Evolutionary conservation across 2,888 invertebrate genomes (phyloP), one percentile per base, ranked within the genome.

Genomic region (Eulithis testata): DNA sequence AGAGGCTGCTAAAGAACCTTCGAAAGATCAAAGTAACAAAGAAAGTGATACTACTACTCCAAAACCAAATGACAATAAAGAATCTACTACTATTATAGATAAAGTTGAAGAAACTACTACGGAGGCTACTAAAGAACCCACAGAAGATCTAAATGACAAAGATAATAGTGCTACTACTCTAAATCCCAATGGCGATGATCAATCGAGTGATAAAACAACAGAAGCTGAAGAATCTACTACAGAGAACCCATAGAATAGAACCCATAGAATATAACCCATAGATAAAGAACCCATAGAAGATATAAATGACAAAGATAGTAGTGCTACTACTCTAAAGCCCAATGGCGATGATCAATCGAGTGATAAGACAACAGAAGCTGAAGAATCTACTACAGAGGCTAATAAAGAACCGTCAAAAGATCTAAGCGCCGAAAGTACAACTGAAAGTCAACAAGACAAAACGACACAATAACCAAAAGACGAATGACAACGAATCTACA

Each of bases 341-440:
- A 31, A 50, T 27, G 11, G 21, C 9, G 31, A 50, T 47, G 9
- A 47, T 21, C 12, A 47, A 21, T 9, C 21, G 8, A 40, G 9
- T 31, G 6, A 31, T 31, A 31, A 31, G 1, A 47, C 47, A 6
- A 51, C 51, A 40, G 61, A 69, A 21, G 9, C 27, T 14, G 12
- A 49, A 47, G 63, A 63, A 51, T 47, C 37, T 4, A 47, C 56
- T 12, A 58, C 57, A 58, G 21, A 49, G n/a, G 8, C 37, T 14
- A 9, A 12, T 14, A 52, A 21, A 21, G 11, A 55, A 40, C 36
- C 44, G 14, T 36, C 14, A 0, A 45, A 58, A 40, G 62, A 47
- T 47, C 9, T 47, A 47, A 36, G 21, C n/a, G 51, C 53, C 9
- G 49, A 27, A 12, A 27, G 47, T 11, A 21, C 43, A 11, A 37